Evolutionary conservation across 2,113 vertebrate genomes (phyloP), one percentile per base, ranked within the genome.

Genomic region (Clinocottus analis): DNA sequence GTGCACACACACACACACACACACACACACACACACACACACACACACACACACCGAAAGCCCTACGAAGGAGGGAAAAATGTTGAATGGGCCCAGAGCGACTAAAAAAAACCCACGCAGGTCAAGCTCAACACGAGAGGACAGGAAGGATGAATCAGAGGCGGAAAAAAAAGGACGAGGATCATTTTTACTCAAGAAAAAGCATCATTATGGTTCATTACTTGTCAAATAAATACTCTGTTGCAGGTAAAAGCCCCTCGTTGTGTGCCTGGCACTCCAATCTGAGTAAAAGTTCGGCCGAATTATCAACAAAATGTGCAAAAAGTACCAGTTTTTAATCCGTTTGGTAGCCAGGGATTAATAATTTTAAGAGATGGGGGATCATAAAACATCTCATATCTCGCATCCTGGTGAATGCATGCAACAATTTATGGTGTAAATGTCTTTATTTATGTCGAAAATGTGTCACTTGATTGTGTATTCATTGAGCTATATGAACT

Each of bases 31-130:
- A 76, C 58, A 72, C 13, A 55, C 66, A 59, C 72, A 84, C 72
- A 45, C 16, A 41, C 27, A 17, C 14, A 60, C 45, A 72, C 60
- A 76, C 59, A 72, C 17, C 72, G 61, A 41, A 79, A 72, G 81
- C 11, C 21, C 47, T 69, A 45, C 39, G 56, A 77, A 62, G 39
- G 49, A 87, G 33, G 77, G 75, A 79, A 47, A 31, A 63, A 87
- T 85, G 82, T 49, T 82, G 60, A 87, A 71, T 70, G 59, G 12
- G 53, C 58, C 68, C 75, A 12, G 41, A 7, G 64, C 59, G 49
- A 21, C 43, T 11, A n/a, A n/a, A n/a, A n/a, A n/a, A 33, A 47
- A 79, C 55, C 16, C 43, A 41, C 13, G 39, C 17, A 41, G 66
- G 13, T 70, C n/a, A 64, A 55, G 31, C 70, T 72, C 72, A 68